Base-by-base conservation (phyloP, 2,113 vertebrate genomes). In the Carollia perspicillata region DNA sequence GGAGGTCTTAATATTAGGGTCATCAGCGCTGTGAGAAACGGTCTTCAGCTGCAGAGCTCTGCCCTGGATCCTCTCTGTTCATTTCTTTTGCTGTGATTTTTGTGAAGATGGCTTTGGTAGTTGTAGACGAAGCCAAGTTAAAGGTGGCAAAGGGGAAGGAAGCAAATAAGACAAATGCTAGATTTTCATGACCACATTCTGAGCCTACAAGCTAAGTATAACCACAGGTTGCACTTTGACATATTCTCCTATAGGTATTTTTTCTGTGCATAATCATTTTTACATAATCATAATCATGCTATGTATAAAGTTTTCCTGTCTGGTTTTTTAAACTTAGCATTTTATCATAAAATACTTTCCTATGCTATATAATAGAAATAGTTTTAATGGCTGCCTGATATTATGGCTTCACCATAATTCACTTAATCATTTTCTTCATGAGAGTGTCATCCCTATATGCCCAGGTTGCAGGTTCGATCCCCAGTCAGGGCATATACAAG, bases 1-100 rank as follows among this genome's bases (percentile, higher is more conserved):
- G 16, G 72, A 89, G 22, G 12, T 88, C 26, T 94, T 65, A 17
- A 23, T 86, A 17, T 47, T 78, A 26, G 14, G 14, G 26, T 40
- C 23, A 42, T 66, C 9, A 0, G 69, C 23, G 72, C 0, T 78
- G 47, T 89, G 35, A 79, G 63, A 28, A 93, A 93, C n/a, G 8
- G 28, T 85, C 49, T 88, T 90, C 11, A 49, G 28, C 20, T 90
- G n/a, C 33, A 78, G 81, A 42, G 9, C 35, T 96, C 51, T 93
- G 68, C 23, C 28, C 18, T 89, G 37, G 42, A 37, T 4, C 17
- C 26, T 65, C 1, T 63, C 22, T 88, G 28, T n/a, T 77, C 7
- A 42, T 66, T 85, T 47, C 68, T 85, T 84, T 94, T 49, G 51
- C 28, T 89, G 78, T 95, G 40, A 85, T 40, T 47, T 88, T 81